Base-by-base conservation (phyloP, 2,888 invertebrate species). In the Thera obeliscata region DNA sequence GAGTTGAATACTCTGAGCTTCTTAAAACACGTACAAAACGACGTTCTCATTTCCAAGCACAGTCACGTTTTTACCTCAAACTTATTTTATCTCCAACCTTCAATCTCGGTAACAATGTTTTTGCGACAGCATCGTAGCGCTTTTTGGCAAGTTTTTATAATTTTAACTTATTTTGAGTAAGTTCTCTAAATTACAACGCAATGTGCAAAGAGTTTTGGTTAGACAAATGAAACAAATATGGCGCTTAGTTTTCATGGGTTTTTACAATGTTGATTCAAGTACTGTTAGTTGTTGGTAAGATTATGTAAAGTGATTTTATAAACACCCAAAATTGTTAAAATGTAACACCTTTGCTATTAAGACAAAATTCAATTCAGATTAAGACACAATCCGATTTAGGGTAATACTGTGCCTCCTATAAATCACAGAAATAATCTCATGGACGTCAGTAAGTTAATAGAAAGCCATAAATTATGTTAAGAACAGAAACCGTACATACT, bases 21-120 rank as follows among this genome's bases (percentile, higher is more conserved):
- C 68, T 68, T 73, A 63, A 70, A 73, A 56, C 64, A 72, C 69
- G 71, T 68, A 57, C 68, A 56, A 64, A 64, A 64, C 22, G 43
- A 63, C 49, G 65, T 52, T 61, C 66, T 67, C 72, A 76, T 70
- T 76, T 75, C 73, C 59, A 61, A 78, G 64, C 33, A 66, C 12
- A 75, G 81, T 82, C 83, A 84, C 81, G 82, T 81, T 76, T 66
- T 69, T 46, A 66, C 50, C 54, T 66, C 64, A 63, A 60, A 63
- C 59, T 65, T 64, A 54, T 48, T 62, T 74, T 77, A 77, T 77
- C 76, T 78, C 64, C 67, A 71, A 72, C 76, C 71, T 63, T 61
- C 61, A 5, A 62, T 71, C 62, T 68, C 33, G 43, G 55, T 67
- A 68, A 71, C 66, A 68, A 71, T 69, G 70, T 56, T 70, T 76